phyloP scores from a whole-genome alignment of 2,888 invertebrate species.

The Himalopsyche anomala region DNA sequence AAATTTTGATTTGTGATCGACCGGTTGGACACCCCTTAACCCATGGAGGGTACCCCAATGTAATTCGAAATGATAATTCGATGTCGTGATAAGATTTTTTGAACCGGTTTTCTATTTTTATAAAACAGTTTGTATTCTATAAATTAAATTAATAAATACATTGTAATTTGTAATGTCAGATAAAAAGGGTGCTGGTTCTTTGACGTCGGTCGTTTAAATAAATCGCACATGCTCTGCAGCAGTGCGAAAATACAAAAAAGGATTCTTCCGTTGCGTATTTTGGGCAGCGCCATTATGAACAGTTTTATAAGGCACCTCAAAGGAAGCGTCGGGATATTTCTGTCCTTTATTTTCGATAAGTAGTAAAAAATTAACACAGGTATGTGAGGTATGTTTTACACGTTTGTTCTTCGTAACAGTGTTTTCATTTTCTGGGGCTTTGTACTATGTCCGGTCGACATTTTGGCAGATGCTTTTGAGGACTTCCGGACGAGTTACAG shows the following conservation, averaged over 20 bases:
- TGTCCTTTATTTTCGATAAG: neutral
- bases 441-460: neutral
- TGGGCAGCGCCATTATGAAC: constrained; percentile 47
- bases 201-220: neutral
- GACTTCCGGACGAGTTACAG: constrained; percentile 2
- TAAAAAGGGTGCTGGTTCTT: neutral
- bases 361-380: neutral
- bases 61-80: too few relatives aligned
- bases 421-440: neutral
- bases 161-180: too few relatives aligned
- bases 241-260: constrained; percentile 31
- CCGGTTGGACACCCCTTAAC: too few relatives aligned
- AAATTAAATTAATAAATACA: too few relatives aligned
- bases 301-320: constrained; percentile 45
- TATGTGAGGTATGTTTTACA: constrained; percentile 11
- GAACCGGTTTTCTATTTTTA: too few relatives aligned
- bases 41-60: too few relatives aligned
- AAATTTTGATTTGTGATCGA: too few relatives aligned
- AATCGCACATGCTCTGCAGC: neutral
- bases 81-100: too few relatives aligned
- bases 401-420: neutral
- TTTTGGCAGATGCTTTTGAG: neutral
- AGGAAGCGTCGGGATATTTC: constrained; percentile 35
- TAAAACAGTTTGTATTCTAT: too few relatives aligned
- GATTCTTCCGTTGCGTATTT: constrained; percentile 49